Percentiles rank a stretch among this genome's conserved stretches.
phyloP scores from a whole-genome alignment of 2,797 vertebrate genomes.

The Pteronotus mesoamericanus region DNA sequence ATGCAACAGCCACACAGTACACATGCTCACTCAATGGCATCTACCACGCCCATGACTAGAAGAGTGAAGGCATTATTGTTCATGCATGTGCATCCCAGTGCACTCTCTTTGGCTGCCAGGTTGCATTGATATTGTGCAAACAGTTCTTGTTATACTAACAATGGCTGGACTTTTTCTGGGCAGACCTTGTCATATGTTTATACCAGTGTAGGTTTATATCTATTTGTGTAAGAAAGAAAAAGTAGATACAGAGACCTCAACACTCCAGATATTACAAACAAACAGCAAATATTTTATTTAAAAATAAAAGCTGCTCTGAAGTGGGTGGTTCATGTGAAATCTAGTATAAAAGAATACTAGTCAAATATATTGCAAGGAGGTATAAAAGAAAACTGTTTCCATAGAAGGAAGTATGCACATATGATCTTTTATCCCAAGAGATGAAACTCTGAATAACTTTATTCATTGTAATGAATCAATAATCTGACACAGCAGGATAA shows the following conservation, averaged over 20 bases:
- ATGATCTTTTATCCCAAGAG: neutral
- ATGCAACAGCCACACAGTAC: no score
- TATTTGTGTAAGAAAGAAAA: neutral
- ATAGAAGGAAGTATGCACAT: neutral
- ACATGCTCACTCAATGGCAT: no score
- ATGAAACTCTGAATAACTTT: neutral
- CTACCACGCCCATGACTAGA: no score
- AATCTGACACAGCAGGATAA: neutral
- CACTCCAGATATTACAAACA: neutral
- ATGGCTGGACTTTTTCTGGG: no score
- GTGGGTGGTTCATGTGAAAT: neutral
- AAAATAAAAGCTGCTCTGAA: neutral
- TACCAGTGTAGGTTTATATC: neutral
- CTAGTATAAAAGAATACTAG: neutral
- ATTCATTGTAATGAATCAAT: neutral
- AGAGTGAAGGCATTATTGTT: no score
- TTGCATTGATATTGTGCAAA: no score
- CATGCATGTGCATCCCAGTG: no score
- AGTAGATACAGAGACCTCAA: neutral
- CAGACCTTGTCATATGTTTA: neutral
- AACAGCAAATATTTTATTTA: neutral
- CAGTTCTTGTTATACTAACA: no score
- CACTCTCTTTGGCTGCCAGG: no score
- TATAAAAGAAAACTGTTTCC: neutral
- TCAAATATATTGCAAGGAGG: neutral